Evolutionary conservation across 2,888 invertebrate species (phyloP), one percentile per base, ranked within the genome.

Genomic region (Hecatera dysodea): DNA sequence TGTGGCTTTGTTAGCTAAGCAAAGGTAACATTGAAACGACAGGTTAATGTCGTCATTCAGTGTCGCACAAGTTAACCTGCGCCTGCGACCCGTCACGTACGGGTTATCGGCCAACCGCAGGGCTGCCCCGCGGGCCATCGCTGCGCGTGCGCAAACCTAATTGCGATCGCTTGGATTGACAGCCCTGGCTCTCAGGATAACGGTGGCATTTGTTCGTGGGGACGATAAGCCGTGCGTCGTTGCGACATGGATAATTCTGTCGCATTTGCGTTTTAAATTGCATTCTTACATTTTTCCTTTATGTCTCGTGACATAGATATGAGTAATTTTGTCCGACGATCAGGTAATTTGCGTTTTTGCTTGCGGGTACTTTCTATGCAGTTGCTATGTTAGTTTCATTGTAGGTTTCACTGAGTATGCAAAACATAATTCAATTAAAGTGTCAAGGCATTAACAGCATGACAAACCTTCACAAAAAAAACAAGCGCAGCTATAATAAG

Each of bases 141-240:
- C 85, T 86, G 88, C 88, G 88, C 90, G 86, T 88, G 90, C 89
- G 86, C 89, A 85, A 75, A 74, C 80, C 88, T 92, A 90, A 92
- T 92, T 91, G 89, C 88, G 87, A 89, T 89, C 86, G 80, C 85
- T 82, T 75, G 85, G 84, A 84, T 83, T 83, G 89, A 83, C 90
- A 90, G 84, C 87, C 90, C 88, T 90, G 79, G 86, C 79, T 81
- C 81, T 82, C 68, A 83, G 86, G 84, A 88, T 91, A 91, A 90
- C 91, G 90, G 91, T 89, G 86, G 88, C 87, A 75, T 81, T 86
- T 83, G 86, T 87, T 81, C 81, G 83, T 81, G 74, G 67, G 65
- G 62, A 81, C 71, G 76, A 80, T 81, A 81, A 79, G 24, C 66
- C 56, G n/a, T 72, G 19, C 55, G 65, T 67, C 56, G 33, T 72